Conservation (phyloP, 2,888 invertebrate species). For the Osmoderma eremita region DNA sequence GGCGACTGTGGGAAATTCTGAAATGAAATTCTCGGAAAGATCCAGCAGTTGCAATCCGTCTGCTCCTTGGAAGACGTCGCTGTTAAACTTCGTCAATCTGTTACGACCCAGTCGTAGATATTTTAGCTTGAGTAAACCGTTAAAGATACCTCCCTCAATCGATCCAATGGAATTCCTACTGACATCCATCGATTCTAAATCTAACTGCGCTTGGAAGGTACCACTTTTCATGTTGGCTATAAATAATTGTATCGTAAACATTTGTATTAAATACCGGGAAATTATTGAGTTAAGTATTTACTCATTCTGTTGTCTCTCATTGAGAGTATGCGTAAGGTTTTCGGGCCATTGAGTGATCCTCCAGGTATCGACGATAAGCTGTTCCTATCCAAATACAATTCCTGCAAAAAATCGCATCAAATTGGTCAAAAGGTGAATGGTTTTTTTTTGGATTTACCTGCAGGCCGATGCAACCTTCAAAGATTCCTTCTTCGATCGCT, state of each 20-base stretch:
- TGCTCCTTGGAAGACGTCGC: slow-evolving; percentile 83
- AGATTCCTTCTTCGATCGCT: slow-evolving; percentile 85
- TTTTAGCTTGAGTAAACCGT: slow-evolving; percentile 73
- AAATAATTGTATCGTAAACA: too few species aligned
- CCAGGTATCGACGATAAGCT: slow-evolving; percentile 80
- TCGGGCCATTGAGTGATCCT: slow-evolving; percentile 83
- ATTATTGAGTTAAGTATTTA: slow-evolving; percentile 64
- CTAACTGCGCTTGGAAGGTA: slow-evolving; percentile 76
- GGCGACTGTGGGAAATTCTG: slow-evolving; percentile 82
- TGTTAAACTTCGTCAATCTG: slow-evolving; percentile 81
- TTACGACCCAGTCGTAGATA: slow-evolving; percentile 81
- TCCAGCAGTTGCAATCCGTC: slow-evolving; percentile 82
- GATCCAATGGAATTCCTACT: slow-evolving; percentile 79
- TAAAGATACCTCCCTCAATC: slow-evolving; percentile 81
- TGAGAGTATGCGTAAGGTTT: slow-evolving; percentile 76
- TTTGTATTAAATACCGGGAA: too few species aligned
- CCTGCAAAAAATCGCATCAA: slow-evolving; percentile 65
- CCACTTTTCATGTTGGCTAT: slow-evolving; percentile 75
- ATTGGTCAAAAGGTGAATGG: background rate
- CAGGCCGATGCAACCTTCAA: slow-evolving; percentile 83
- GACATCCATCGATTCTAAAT: slow-evolving; percentile 80
- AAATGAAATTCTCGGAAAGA: slow-evolving; percentile 86
- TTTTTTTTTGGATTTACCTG: slow-evolving; percentile 65
- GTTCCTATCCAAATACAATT: slow-evolving; percentile 83
- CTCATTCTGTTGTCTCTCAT: slow-evolving; percentile 84